Evolutionary conservation across 1,140 invertebrate genomes (phyloP), one percentile per base, ranked within the genome.

Genomic region (Coenobita brevimanus): DNA sequence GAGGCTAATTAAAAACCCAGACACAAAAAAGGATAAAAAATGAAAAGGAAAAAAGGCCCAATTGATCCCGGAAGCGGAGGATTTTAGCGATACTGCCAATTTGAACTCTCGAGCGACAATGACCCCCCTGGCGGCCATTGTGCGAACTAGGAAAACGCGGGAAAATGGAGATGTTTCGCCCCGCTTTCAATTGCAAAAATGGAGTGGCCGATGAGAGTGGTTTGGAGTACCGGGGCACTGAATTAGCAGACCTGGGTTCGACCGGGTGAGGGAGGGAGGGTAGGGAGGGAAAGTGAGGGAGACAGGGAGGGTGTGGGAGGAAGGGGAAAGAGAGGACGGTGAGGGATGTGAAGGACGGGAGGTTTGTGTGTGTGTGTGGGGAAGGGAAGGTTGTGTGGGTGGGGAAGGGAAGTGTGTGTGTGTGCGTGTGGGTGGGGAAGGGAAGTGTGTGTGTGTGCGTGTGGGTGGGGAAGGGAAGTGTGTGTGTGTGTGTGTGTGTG

Each of bases 141-240:
- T 17, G 46, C 46, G 6, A 41, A 80, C 60, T 80, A 80, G 27
- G 62, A 57, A 54, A 80, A 62, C 78, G 50, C 33, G 78, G 78
- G 38, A 80, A 80, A 80, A 80, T 62, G 30, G 78, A 64, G 78
- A 80, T 64, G 57, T 80, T 64, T 80, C 57, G 41, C 78, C 41
- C 54, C 60, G 57, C 60, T 80, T 80, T 80, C 78, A 80, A 80
- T 80, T 80, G 78, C 78, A 80, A 41, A 60, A 79, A 80, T 80
- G 78, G 78, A 80, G 78, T 80, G 78, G 78, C 15, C 33, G 60
- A 36, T 17, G 54, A 80, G 73, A 36, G 78, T 30, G 54, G 46
- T 50, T 50, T 80, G 54, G 57, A 80, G 78, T 33, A 62, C 54
- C 78, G 17, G 6, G 46, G 46, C n/a, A n/a, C n/a, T n/a, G 15